These are phyloP conservation scores for Spilosoma lubricipeda DNA, from an alignment of 2,888 invertebrate species.

Conservation along the genomic window DNA sequence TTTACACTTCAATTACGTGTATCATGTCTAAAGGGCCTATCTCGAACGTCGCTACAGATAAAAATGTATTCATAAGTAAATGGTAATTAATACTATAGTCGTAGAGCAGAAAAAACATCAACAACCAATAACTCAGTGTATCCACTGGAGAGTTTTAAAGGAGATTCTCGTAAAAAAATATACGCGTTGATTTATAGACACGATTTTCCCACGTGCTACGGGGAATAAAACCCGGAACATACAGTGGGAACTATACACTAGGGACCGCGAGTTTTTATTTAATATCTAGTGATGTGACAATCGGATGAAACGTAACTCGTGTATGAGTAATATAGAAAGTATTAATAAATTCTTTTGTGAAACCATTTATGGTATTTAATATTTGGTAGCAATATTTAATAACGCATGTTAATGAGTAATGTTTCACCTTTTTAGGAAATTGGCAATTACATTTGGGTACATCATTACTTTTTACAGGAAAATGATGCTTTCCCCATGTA, in stretches of 20 bases:
- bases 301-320: neutral
- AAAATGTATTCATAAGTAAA: slow-evolving; percentile 15
- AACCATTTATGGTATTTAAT: neutral
- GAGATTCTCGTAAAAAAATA: slow-evolving; percentile 59
- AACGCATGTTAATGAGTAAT: too few species aligned
- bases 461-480: too few species aligned
- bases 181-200: slow-evolving; percentile 74
- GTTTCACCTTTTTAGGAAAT: too few species aligned
- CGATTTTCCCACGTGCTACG: slow-evolving; percentile 83
- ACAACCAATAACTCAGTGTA: slow-evolving; percentile 51
- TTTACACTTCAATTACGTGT: neutral
- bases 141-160: slow-evolving; percentile 47
- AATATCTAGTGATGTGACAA: slow-evolving; percentile 51
- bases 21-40: neutral
- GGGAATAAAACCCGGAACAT: slow-evolving; percentile 83
- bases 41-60: neutral
- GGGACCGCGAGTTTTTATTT: slow-evolving; percentile 67
- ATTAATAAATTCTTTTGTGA: neutral
- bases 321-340: neutral
- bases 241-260: slow-evolving; percentile 71
- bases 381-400: too few species aligned
- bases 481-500: too few species aligned
- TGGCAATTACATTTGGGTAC: too few species aligned
- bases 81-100: slow-evolving; percentile 42
- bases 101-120: slow-evolving; percentile 39